A percentile compares a stretch with the other conserved stretches of the same genome.
Evolutionary conservation across 2,113 vertebrate genomes (phyloP).

Genomic region (Anolis carolinensis): DNA sequence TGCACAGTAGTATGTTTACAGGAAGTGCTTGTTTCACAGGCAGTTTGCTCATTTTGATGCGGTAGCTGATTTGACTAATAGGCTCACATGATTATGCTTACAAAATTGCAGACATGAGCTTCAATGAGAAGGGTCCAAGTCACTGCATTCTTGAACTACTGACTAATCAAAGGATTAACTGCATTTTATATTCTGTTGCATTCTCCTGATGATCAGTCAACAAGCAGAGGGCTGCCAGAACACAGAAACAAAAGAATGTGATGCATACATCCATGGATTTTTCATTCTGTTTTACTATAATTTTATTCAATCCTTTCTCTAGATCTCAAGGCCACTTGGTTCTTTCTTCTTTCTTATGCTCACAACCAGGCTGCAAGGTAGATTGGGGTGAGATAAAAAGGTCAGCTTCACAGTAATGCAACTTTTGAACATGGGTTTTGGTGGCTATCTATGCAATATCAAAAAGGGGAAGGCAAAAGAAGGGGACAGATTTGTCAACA

Average conservation of each 20-base stretch:
- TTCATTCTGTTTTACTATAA: neutral
- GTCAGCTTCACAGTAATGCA: neutral
- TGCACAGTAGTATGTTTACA: conserved; percentile 52
- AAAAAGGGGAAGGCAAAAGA: neutral
- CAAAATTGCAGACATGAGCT: conserved; percentile 43
- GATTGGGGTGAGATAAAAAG: neutral
- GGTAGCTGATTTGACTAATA: conserved; percentile 42
- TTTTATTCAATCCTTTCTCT: neutral
- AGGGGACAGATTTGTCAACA: neutral
- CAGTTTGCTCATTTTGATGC: conserved; percentile 43
- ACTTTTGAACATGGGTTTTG: no score
- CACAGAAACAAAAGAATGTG: conserved; percentile 18
- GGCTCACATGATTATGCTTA: conserved; percentile 42
- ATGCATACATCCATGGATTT: neutral
- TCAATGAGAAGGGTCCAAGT: conserved; percentile 47
- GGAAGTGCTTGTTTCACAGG: conserved; percentile 66
- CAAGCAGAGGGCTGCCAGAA: conserved; percentile 31
- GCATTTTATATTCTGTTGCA: conserved; percentile 29
- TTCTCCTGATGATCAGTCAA: conserved; percentile 48
- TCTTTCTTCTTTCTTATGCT: neutral
- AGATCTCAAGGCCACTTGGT: neutral
- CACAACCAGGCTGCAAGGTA: neutral
- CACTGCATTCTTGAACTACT: conserved; percentile 45
- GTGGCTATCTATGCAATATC: neutral
- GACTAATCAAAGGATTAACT: conserved; percentile 31